A percentile compares a stretch with the other conserved stretches of the same genome.
Evolutionary conservation across 30 jellyfish, hydroid and myxozoan genomes (phyloP).

Genomic region (Cassiopea andromeda): DNA sequence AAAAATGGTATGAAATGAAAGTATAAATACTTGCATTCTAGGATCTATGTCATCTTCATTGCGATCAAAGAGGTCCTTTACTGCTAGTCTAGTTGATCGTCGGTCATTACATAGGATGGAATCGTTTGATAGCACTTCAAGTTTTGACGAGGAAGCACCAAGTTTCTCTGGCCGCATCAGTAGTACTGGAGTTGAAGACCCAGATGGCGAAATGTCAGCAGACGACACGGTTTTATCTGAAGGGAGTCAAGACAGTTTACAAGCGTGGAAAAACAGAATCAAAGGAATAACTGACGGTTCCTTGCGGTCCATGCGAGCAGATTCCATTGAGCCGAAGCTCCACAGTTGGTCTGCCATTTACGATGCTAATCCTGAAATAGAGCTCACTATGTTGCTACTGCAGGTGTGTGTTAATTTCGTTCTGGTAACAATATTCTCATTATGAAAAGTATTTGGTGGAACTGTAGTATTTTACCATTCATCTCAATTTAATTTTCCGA

Average conservation of each 20-base stretch:
- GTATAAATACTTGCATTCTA: not conserved
- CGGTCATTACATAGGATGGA: conserved; percentile 29
- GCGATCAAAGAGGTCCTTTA: conserved; percentile 34
- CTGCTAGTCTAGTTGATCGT: conserved; percentile 12
- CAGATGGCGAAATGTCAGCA: conserved; percentile 38
- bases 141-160: conserved; percentile 49
- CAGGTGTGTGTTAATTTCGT: conserved; percentile 27
- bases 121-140: conserved; percentile 23
- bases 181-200: conserved; percentile 64
- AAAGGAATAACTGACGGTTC: conserved; percentile 43
- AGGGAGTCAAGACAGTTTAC: conserved; percentile 51
- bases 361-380: conserved; percentile 63
- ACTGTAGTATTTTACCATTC: too few species aligned
- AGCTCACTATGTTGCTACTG: conserved; percentile 52
- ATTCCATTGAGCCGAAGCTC: not conserved
- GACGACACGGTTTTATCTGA: conserved; percentile 36
- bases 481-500: too few species aligned
- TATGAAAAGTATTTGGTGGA: too few species aligned
- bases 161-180: conserved; percentile 55
- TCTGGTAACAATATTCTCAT: too few species aligned
- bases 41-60: conserved; percentile 40
- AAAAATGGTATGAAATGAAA: too few species aligned
- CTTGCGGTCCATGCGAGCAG: not conserved
- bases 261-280: conserved; percentile 56
- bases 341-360: conserved; percentile 48